These are phyloP conservation scores for Formicarius rufipectus DNA, from an alignment of 2,113 vertebrate genomes.

Conservation along the genomic window DNA sequence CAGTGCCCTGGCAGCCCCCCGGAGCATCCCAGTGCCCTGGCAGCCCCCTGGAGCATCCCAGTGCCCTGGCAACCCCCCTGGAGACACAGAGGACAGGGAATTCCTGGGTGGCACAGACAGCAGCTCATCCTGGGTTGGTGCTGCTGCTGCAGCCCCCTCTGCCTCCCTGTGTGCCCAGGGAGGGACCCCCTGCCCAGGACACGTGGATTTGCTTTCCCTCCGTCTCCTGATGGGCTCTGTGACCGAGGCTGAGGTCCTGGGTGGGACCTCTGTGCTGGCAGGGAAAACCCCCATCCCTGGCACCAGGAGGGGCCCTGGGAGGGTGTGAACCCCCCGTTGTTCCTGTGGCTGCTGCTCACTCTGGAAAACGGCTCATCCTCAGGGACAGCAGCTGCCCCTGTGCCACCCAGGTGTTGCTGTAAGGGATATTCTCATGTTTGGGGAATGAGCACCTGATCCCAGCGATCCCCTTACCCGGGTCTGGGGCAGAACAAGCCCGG, in stretches of 20 bases:
- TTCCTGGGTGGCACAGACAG: neutral
- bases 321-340: neutral
- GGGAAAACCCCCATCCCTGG: fast-evolving
- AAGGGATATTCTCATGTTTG: neutral
- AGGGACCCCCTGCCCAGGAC: fast-evolving
- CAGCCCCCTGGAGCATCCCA: neutral
- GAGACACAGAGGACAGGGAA: neutral
- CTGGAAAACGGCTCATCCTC: neutral
- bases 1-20: too few relatives aligned
- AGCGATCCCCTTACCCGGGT: neutral
- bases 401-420: neutral
- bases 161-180: neutral
- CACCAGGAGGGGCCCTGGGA: neutral
- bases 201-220: neutral
- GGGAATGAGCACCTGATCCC: conserved; percentile 23
- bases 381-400: fast-evolving
- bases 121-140: fast-evolving
- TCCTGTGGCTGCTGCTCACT: too few relatives aligned
- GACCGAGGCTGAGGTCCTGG: neutral
- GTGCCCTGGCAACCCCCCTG: fast-evolving
- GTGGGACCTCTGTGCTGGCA: neutral
- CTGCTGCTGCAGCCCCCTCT: neutral
- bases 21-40: too few relatives aligned
- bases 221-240: neutral
- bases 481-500: neutral